A percentile compares a stretch with the other conserved stretches of the same genome.
These are phyloP conservation scores for Microtus richardsoni DNA, from an alignment of 2,113 vertebrate genomes.

Conservation along the genomic window DNA sequence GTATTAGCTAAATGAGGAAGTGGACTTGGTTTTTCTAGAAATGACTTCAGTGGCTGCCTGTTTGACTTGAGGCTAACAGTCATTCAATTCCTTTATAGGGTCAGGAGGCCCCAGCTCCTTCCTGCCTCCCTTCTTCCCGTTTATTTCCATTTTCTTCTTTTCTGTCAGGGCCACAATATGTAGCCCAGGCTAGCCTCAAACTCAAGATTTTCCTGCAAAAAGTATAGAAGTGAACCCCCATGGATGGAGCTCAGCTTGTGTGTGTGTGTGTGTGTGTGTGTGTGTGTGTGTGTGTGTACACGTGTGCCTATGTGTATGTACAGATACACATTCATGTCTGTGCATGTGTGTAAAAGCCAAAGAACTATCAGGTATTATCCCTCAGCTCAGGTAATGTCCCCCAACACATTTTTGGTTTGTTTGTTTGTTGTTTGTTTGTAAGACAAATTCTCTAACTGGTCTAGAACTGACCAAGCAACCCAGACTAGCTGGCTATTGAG, in stretches of 20 bases:
- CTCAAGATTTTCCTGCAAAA: not conserved
- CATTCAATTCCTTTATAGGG: not conserved
- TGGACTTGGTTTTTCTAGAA: slow-evolving; percentile 41
- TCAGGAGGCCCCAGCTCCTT: not conserved
- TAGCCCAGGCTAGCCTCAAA: not conserved
- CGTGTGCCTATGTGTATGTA: not conserved
- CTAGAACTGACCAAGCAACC: not conserved
- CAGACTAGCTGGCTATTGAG: no score
- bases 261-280: not conserved
- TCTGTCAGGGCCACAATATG: not conserved
- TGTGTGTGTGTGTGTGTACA: not conserved
- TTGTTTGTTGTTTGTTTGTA: no score
- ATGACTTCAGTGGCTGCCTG: not conserved
- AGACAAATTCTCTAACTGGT: not conserved
- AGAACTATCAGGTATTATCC: not conserved
- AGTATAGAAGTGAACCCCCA: not conserved
- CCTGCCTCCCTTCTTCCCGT: not conserved
- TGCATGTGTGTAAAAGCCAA: not conserved
- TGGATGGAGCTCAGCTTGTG: not conserved
- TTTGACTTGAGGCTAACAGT: not conserved
- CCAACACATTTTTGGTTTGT: not conserved
- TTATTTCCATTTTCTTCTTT: not conserved
- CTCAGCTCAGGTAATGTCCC: not conserved
- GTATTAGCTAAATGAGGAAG: slow-evolving; percentile 47
- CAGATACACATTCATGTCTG: not conserved